Conservation (phyloP, 2,888 invertebrate genomes). For the Arenicola marina region DNA sequence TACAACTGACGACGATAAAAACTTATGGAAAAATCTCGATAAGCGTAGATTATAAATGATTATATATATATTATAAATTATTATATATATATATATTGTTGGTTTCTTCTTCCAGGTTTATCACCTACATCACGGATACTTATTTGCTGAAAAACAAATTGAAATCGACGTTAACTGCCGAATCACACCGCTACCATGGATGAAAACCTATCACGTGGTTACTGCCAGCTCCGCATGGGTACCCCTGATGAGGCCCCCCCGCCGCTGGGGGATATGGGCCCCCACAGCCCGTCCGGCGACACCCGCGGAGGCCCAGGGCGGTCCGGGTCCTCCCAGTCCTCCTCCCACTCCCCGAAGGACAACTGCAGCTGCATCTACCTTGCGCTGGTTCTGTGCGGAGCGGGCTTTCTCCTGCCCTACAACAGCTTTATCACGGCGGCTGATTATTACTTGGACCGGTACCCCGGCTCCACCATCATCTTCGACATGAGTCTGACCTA, state of each 20-base stretch:
- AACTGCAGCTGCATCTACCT: constrained; percentile 73
- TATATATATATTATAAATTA: no score
- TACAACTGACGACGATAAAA: no score
- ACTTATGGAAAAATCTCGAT: no score
- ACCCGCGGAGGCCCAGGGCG: constrained; percentile 10
- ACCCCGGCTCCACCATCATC: constrained; percentile 72
- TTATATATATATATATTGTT: no score
- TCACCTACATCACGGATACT: no score
- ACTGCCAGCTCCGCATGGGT: constrained; percentile 17
- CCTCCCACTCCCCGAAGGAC: constrained; percentile 42
- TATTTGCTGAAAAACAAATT: no score
- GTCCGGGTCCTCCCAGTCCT: constrained; percentile 20
- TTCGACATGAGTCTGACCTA: constrained; percentile 92
- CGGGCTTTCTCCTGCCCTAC: constrained; percentile 87
- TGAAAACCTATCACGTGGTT: constrained; percentile 12
- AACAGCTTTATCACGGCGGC: constrained; percentile 94
- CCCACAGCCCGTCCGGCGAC: constrained; percentile 14
- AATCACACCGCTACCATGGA: constrained; percentile 5
- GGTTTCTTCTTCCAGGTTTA: no score
- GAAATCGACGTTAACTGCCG: no score
- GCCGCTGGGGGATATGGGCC: neutral
- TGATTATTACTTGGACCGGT: constrained; percentile 79
- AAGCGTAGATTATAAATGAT: no score
- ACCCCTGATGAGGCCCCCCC: constrained; percentile 10
- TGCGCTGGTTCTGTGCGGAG: constrained; percentile 80